Evolutionary conservation across 2,797 vertebrate genomes (phyloP).

Genomic region (Falco concolor): DNA sequence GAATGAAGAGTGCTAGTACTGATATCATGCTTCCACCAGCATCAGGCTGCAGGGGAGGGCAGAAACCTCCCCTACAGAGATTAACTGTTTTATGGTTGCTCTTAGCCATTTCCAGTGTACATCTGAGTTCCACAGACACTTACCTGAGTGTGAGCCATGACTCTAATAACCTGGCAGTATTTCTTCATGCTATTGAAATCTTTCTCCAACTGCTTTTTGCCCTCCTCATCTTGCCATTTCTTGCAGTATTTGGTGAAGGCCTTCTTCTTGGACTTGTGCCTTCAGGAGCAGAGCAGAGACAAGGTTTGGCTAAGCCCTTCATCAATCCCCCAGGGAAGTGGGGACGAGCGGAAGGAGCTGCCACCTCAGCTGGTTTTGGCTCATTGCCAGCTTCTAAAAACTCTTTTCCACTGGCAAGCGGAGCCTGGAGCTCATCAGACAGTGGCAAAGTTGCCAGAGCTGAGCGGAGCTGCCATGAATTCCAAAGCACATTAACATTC

Average conservation of each 20-base stretch:
- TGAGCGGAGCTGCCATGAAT: slow-evolving; percentile 90
- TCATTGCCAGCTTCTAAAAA: slow-evolving; percentile 93
- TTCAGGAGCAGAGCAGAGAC: slow-evolving; percentile 77
- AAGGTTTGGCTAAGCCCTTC: slow-evolving; percentile 81
- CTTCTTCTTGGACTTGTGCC: slow-evolving; percentile 99
- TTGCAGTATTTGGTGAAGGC: slow-evolving; percentile 98
- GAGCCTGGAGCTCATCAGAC: slow-evolving; percentile 97
- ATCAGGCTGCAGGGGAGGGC: not conserved
- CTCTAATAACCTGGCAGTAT: slow-evolving; percentile 92
- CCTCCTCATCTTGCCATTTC: slow-evolving; percentile 97
- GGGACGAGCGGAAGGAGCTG: slow-evolving; percentile 85
- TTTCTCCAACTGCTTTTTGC: slow-evolving; percentile 96
- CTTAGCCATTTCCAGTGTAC: not conserved
- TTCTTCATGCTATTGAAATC: slow-evolving; percentile 96
- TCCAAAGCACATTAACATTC: slow-evolving; percentile 44
- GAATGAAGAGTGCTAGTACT: not conserved
- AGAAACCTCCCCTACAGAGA: not conserved
- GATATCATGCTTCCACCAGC: not conserved
- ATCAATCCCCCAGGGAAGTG: slow-evolving; percentile 67
- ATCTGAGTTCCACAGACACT: not conserved
- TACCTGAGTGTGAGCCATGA: slow-evolving; percentile 96
- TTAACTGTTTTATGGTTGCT: not conserved
- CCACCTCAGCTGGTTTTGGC: slow-evolving; percentile 72
- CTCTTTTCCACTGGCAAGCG: slow-evolving; percentile 93
- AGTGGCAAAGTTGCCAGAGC: slow-evolving; percentile 69